Evolutionary conservation across 2,888 invertebrate species (phyloP), one percentile per base, ranked within the genome.

Genomic region (Noctua fimbriata): DNA sequence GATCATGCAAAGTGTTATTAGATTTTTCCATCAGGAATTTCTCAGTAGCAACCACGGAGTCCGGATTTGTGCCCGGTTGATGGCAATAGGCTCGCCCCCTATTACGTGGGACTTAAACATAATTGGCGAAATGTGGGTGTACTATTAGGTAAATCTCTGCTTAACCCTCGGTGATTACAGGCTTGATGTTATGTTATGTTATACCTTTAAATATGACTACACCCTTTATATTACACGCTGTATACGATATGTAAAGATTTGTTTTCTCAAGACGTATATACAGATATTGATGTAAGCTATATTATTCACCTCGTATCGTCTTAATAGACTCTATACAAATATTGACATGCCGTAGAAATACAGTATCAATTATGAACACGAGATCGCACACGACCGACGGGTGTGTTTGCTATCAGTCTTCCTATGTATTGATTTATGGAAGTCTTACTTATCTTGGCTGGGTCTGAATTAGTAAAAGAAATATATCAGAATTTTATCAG

Each of bases 261-360:
- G 36, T 63, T 47, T 47, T 47, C 49, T 28, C 66, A 75, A 71
- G 63, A 78, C 32, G 44, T 58, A n/a, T n/a, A 28, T 75, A 41
- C 21, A 16, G 24, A 10, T 79, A 78, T 71, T 66, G 24, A 67
- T 70, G 9, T 41, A 41, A 65, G 36, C 12, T 28, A 41, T 63
- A 71, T 21, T 60, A 52, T 63, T 41, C 12, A 14, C 24, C 28
- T 76, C 14, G n/a, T n/a, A 14, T 32, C 49, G 14, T 73, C 71
- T 49, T 67, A 60, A 83, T 80, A 63, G 49, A 80, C 82, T 76
- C 75, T 74, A 66, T 47, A 32, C 67, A 79, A 80, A 82, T 75
- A 84, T 82, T 82, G 44, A 67, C 73, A 73, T 66, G 58, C 47
- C 66, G 36, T 74, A 78, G 73, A 76, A 76, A 74, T 69, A 81